Percentiles rank a stretch among this genome's conserved stretches.
These are phyloP conservation scores for Bombyx mori DNA, from an alignment of 1,140 invertebrate species.

Conservation along the genomic window ASM3026992v2 NC_085118.1:11464501-11465000, in stretches of 20 bases:
- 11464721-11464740: slow-evolving; percentile 37
- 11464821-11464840: slow-evolving; percentile 40
- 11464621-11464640: no score
- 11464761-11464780: slow-evolving; percentile 23
- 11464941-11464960: no score
- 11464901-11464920: no score
- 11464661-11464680: slow-evolving; percentile 5
- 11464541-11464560: no score
- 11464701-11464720: slow-evolving; percentile 10
- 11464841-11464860: slow-evolving; percentile 38
- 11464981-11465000: no score
- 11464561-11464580: no score
- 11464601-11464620: no score
- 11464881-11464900: slow-evolving; percentile 20
- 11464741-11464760: slow-evolving; percentile 26
- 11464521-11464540: no score
- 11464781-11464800: slow-evolving; percentile 41
- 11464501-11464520: no score
- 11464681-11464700: slow-evolving; percentile 1
- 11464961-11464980: no score
- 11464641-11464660: not conserved
- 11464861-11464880: slow-evolving; percentile 44
- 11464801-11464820: slow-evolving; percentile 45
- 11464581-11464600: no score
- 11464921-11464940: no score